Conservation (phyloP, 2,888 invertebrate species). For the Steromphala cineraria region DNA sequence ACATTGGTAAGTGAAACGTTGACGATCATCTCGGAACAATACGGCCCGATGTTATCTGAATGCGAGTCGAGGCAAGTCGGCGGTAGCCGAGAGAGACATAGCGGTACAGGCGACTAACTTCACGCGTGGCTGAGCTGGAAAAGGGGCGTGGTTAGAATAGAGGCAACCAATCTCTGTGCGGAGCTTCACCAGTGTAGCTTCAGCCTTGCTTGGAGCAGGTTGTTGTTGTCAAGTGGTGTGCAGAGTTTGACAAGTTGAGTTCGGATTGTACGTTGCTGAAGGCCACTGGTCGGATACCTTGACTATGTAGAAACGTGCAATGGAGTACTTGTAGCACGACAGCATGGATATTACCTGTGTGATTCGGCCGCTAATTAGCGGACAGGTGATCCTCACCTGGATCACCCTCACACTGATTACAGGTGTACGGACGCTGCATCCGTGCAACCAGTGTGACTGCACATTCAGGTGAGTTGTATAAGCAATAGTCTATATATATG, state of each 20-base stretch:
- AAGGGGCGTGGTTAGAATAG: too few relatives aligned
- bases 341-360: background rate
- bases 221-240: slow-evolving; percentile 4
- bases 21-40: background rate
- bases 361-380: background rate
- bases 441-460: slow-evolving; percentile 29
- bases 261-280: background rate
- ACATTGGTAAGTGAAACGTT: slow-evolving; percentile 2
- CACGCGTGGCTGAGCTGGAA: too few relatives aligned
- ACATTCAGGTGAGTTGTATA: slow-evolving; percentile 19
- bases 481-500: too few relatives aligned
- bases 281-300: background rate
- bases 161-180: too few relatives aligned
- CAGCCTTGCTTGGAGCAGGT: background rate
- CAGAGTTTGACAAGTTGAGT: slow-evolving; percentile 7
- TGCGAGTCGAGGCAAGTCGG: background rate
- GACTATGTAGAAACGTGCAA: background rate
- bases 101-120: too few relatives aligned
- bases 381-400: slow-evolving; percentile 3
- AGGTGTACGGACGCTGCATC: background rate
- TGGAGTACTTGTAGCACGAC: background rate
- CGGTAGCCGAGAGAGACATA: too few relatives aligned
- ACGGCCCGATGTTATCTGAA: background rate
- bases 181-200: background rate
- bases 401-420: background rate